phyloP scores from a whole-genome alignment of 2,888 invertebrate genomes.

The Cyclophora punctaria region DNA sequence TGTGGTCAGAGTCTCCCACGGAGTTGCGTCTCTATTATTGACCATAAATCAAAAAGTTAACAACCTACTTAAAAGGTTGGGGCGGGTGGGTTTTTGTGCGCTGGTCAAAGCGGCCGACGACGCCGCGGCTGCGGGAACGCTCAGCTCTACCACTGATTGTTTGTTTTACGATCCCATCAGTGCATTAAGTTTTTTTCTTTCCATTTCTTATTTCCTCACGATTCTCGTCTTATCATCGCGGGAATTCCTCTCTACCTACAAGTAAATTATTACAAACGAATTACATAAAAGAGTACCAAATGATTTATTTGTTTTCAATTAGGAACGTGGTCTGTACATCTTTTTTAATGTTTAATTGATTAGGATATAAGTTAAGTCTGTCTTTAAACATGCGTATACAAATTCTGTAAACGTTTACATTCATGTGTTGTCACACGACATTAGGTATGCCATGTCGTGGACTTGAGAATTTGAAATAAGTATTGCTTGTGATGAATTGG shows the following conservation, averaged over 20 bases:
- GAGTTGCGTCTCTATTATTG: conserved; percentile 74
- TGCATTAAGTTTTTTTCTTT: conserved; percentile 65
- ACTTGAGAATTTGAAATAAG: conserved; percentile 65
- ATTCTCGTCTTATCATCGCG: conserved; percentile 59
- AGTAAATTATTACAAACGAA: conserved; percentile 26
- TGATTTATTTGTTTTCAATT: no score
- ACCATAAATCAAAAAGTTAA: conserved; percentile 75
- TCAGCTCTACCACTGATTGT: conserved; percentile 62
- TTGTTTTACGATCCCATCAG: conserved; percentile 72
- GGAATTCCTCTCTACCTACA: conserved; percentile 36
- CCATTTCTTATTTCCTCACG: conserved; percentile 61
- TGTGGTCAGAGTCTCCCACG: conserved; percentile 69
- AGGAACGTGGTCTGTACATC: no score
- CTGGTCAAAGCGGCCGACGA: conserved; percentile 66
- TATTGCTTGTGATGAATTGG: conserved; percentile 48
- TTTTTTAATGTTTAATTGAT: no score
- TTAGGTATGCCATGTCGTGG: conserved; percentile 48
- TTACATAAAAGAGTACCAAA: conserved; percentile 2
- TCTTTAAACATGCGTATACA: no score
- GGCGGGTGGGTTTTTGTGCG: conserved; percentile 67
- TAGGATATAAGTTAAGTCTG: no score
- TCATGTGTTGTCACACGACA: conserved; percentile 44
- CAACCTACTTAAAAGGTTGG: conserved; percentile 74
- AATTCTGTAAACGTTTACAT: conserved; percentile 32
- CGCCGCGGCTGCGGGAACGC: conserved; percentile 47